phyloP scores from a whole-genome alignment of 2,113 vertebrate genomes.

The Eptesicus fuscus region DNA sequence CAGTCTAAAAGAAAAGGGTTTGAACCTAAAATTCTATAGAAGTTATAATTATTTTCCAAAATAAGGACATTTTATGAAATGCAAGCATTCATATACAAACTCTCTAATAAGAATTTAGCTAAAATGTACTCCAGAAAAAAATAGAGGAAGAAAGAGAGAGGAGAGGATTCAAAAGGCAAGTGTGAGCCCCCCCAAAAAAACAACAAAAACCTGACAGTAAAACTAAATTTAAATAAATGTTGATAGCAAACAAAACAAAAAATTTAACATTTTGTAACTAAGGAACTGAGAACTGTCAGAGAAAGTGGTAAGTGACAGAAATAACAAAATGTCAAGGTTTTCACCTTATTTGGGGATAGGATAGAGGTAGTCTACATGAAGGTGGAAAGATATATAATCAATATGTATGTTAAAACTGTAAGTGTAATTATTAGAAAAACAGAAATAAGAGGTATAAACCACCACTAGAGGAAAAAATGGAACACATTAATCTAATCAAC shows the following conservation, averaged over 20 bases:
- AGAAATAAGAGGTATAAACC: not conserved
- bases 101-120: not conserved
- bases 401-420: not conserved
- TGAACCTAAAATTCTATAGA: not conserved
- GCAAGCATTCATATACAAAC: not conserved
- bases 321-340: not conserved
- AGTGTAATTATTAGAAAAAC: not conserved
- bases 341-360: not conserved
- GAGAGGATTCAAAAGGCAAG: not conserved
- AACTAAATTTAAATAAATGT: not conserved
- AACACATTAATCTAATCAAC: slow-evolving; percentile 18
- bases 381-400: not conserved
- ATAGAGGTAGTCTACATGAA: not conserved
- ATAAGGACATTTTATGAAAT: not conserved
- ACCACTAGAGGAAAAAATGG: not conserved
- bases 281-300: not conserved
- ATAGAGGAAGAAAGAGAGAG: not conserved
- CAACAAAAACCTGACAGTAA: not conserved
- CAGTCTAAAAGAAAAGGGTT: not conserved
- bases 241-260: not conserved
- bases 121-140: not conserved
- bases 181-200: not conserved
- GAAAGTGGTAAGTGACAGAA: not conserved
- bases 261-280: not conserved
- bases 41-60: slow-evolving; percentile 8